Evolutionary conservation across 2,888 invertebrate genomes (phyloP).

Genomic region (Ectemnius lituratus): DNA sequence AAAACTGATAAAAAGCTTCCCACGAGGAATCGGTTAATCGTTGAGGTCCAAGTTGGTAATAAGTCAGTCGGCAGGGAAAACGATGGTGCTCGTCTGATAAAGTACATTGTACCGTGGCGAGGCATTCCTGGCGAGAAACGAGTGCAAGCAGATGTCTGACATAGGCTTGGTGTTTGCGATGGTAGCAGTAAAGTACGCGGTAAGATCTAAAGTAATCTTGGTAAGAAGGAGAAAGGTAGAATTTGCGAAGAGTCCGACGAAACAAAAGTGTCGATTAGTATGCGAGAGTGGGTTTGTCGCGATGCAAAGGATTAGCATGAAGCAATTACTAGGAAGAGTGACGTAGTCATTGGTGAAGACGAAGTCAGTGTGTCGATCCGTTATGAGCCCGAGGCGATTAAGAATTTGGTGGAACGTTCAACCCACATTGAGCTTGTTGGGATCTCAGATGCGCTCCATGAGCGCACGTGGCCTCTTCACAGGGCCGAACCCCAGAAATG

Average conservation of each 20-base stretch:
- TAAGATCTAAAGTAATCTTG: neutral
- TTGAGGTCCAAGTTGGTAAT: too few species aligned
- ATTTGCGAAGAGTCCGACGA: slow-evolving; percentile 21
- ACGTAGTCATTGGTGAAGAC: slow-evolving; percentile 19
- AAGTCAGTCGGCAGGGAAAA: too few species aligned
- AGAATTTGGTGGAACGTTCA: slow-evolving; percentile 70
- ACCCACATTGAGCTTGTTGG: slow-evolving; percentile 63
- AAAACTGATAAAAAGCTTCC: too few species aligned
- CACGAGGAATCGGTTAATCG: too few species aligned
- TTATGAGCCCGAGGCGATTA: slow-evolving; percentile 73
- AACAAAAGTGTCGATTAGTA: slow-evolving; percentile 40
- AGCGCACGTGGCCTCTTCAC: slow-evolving; percentile 26
- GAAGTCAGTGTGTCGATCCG: slow-evolving; percentile 74
- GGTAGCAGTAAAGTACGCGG: too few species aligned
- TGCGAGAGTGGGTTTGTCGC: slow-evolving; percentile 27
- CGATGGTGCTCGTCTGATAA: neutral
- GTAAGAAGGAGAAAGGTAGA: slow-evolving; percentile 12
- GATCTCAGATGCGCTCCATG: slow-evolving; percentile 23
- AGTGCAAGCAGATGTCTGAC: too few species aligned
- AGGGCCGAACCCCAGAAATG: slow-evolving; percentile 21
- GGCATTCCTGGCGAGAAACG: too few species aligned
- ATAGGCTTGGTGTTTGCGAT: too few species aligned
- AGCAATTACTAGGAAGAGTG: slow-evolving; percentile 47
- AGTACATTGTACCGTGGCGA: neutral
- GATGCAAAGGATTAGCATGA: slow-evolving; percentile 48